Evolutionary conservation across 2,888 invertebrate species (phyloP), one percentile per base, ranked within the genome.

Genomic region (Athalia cordata): DNA sequence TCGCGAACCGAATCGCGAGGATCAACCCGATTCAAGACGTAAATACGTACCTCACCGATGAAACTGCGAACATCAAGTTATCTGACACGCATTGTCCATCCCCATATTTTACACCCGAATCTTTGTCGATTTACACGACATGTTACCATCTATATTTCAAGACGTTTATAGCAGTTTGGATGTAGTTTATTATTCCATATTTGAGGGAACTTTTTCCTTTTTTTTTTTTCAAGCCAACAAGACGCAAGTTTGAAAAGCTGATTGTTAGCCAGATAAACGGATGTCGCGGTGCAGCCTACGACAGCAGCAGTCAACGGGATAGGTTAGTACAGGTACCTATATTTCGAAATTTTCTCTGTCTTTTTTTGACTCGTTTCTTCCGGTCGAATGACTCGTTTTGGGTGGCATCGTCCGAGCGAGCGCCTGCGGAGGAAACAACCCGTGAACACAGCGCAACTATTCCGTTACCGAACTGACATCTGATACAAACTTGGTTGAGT

Each of bases 381-480:
- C 49, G 43, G 70, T 70, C 55, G 29, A 55, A 29, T 15, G 55
- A 11, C 13, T n/a, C n/a, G 15, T 66, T 66, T 64, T n/a, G 64
- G 66, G 49, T 66, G 49, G 72, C 65, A 62, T 72, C 74, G 79
- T 79, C 74, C 45, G 47, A 72, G 67, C 76, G 72, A 79, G 83
- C 79, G 80, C 78, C 79, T 86, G 85, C 85, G 84, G 85, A 85
- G 84, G 85, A 85, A 85, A 85, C 83, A 83, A 80, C 79, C 83
- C 84, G 84, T 84, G 85, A 87, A 87, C 85, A 85, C 85, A 81
- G 76, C 85, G 86, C 85, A 86, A 89, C 88, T 88, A 88, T 89
- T 89, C 88, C 87, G 86, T 89, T 88, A 89, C 72, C 86, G 84
- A 81, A 85, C 86, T 87, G 89, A 88, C 89, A 88, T 89, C 85